Percentiles rank a stretch among this genome's conserved stretches.
Conservation (phyloP, 2,113 vertebrate species). For the Ammodytes dubius region DNA sequence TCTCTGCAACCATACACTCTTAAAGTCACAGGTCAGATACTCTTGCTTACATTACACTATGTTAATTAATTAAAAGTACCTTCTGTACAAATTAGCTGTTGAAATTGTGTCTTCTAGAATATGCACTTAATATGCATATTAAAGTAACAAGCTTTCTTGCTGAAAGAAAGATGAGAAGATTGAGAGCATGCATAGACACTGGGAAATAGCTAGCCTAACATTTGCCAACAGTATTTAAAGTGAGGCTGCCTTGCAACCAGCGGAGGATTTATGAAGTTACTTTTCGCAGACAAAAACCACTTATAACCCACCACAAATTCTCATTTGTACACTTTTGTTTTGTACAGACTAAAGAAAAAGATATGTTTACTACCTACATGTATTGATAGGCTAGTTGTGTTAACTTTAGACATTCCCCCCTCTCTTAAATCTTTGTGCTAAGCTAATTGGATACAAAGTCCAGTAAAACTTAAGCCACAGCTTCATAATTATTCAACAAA, state of each 20-base stretch:
- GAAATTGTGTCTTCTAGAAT: neutral
- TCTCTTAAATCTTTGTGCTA: neutral
- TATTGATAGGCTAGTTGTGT: no score
- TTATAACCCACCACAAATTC: neutral
- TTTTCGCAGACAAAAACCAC: neutral
- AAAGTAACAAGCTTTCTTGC: neutral
- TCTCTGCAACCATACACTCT: slow-evolving; percentile 74
- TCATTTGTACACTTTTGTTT: neutral
- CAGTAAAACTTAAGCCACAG: neutral
- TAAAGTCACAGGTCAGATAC: slow-evolving; percentile 80
- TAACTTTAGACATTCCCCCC: neutral
- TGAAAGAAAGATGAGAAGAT: neutral
- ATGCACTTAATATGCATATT: neutral
- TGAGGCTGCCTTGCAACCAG: neutral
- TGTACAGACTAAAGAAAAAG: neutral
- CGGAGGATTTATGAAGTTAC: neutral
- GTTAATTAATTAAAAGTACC: neutral
- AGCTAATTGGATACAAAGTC: neutral
- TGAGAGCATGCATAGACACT: neutral
- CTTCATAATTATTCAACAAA: neutral
- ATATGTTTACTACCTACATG: no score
- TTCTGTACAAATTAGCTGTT: neutral
- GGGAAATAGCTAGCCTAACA: neutral
- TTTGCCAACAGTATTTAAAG: neutral
- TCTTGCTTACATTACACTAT: no score